Conservation (phyloP, 2,797 vertebrate genomes). For the Rhadinocentrus ornatus region DNA sequence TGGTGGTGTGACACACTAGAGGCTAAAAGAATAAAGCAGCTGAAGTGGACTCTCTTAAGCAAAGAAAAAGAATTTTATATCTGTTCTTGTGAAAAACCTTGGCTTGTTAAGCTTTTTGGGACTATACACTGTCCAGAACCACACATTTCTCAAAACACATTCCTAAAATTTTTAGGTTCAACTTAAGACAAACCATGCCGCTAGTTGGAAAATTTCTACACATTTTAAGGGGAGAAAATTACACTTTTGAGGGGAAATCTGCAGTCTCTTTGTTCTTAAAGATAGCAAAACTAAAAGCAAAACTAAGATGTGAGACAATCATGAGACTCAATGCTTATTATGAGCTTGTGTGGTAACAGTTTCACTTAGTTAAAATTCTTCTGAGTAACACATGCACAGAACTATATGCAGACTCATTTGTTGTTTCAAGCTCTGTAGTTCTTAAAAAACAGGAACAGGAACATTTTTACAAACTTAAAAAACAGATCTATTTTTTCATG, state of each 20-base stretch:
- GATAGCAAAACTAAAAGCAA: conserved; percentile 23
- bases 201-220: conserved; percentile 16
- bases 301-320: conserved; percentile 21
- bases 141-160: conserved; percentile 59
- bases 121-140: conserved; percentile 31
- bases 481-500: conserved; percentile 47
- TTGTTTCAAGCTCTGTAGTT: conserved; percentile 4
- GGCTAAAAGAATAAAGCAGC: conserved; percentile 22
- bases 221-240: conserved; percentile 1
- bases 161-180: conserved; percentile 47
- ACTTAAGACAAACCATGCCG: conserved; percentile 36
- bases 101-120: conserved; percentile 16
- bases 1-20: conserved; percentile 30
- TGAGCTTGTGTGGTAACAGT: conserved; percentile 14
- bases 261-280: conserved; percentile 1
- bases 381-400: background rate
- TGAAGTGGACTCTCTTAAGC: conserved; percentile 11
- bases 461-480: too few relatives aligned
- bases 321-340: background rate
- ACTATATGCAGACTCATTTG: background rate
- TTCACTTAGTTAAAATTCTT: background rate
- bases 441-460: background rate
- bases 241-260: conserved; percentile 15
- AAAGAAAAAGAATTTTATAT: conserved; percentile 22
- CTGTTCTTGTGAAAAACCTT: conserved; percentile 18